Conservation (phyloP, 1,140 invertebrate genomes). For the Drosophila parvula region DNA sequence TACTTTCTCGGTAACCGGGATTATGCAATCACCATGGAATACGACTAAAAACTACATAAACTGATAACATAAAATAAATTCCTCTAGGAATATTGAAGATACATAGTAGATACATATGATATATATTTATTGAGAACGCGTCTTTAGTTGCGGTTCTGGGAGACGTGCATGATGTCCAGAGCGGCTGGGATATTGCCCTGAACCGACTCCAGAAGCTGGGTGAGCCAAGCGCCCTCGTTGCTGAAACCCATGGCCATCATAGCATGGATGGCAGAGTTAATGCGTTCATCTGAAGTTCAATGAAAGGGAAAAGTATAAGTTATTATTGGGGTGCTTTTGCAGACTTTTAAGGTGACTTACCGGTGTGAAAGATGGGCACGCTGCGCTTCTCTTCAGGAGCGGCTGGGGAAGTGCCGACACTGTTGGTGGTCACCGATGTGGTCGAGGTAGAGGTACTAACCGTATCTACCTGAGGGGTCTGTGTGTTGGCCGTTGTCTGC, state of each 20-base stretch:
- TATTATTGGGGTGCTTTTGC: background rate
- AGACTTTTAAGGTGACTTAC: constrained; percentile 29
- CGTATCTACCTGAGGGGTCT: constrained; percentile 58
- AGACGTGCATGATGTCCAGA: constrained; percentile 87
- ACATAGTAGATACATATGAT: constrained; percentile 13
- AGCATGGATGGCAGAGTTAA: constrained; percentile 86
- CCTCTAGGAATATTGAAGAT: constrained; percentile 28
- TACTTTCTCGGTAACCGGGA: constrained; percentile 9
- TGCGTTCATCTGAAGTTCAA: constrained; percentile 85
- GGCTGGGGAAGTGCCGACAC: constrained; percentile 54
- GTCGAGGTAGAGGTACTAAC: constrained; percentile 67
- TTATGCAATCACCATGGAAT: constrained; percentile 29
- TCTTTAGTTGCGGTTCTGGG: constrained; percentile 64
- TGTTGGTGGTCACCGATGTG: constrained; percentile 58
- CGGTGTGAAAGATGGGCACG: constrained; percentile 61
- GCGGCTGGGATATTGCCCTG: constrained; percentile 89
- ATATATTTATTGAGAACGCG: background rate
- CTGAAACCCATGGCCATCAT: constrained; percentile 94
- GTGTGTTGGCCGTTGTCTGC: constrained; percentile 61
- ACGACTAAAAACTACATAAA: constrained; percentile 30
- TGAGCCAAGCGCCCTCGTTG: constrained; percentile 88
- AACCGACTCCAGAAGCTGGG: constrained; percentile 85
- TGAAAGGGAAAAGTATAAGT: too few species aligned
- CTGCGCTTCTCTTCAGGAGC: constrained; percentile 56
- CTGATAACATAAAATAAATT: constrained; percentile 21